phyloP scores from a whole-genome alignment of 2,113 vertebrate genomes.

The Bos indicus region DNA sequence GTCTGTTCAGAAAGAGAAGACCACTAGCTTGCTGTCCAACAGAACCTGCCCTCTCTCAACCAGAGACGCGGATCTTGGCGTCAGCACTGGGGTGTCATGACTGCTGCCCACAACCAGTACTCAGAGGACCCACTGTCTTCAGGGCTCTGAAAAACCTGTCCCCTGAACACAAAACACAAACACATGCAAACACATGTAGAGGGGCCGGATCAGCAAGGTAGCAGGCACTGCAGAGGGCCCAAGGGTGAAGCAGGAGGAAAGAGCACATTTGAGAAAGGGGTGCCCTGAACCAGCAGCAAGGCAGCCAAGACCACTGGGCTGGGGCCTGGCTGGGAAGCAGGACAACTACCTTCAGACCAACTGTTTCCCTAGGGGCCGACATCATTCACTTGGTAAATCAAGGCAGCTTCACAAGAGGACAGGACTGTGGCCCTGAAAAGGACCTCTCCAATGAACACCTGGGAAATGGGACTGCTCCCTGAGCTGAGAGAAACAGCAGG shows the following conservation, averaged over 20 bases:
- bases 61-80: background rate
- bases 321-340: background rate
- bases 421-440: background rate
- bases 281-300: background rate
- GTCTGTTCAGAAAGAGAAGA: background rate
- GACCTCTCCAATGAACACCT: background rate
- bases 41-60: background rate
- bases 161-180: background rate
- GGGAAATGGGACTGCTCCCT: background rate
- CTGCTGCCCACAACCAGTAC: background rate
- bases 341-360: background rate
- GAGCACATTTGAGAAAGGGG: background rate
- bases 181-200: fast-evolving
- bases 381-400: background rate
- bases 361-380: background rate
- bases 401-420: background rate
- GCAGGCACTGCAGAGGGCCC: background rate
- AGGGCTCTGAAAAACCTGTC: background rate
- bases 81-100: background rate
- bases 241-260: fast-evolving
- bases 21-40: background rate
- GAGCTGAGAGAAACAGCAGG: background rate
- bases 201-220: too few species aligned
- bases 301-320: background rate
- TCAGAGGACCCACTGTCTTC: background rate